Percentiles rank a stretch among this genome's conserved stretches.
phyloP scores from a whole-genome alignment of 2,113 vertebrate genomes.

The Cottus gobio region DNA sequence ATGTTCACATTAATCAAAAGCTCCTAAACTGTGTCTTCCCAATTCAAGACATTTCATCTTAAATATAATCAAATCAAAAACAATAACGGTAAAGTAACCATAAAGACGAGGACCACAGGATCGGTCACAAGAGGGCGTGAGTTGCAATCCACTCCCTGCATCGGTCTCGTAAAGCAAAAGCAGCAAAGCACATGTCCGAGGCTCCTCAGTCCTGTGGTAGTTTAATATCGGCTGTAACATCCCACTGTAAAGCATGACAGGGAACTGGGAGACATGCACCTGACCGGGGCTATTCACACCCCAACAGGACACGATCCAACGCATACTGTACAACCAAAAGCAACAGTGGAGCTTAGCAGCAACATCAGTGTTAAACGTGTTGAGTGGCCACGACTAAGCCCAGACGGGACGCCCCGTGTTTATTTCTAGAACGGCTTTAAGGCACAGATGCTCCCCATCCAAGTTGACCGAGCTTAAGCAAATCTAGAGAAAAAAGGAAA shows the following conservation, averaged over 20 bases:
- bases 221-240: background rate
- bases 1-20: background rate
- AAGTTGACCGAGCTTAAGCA: constrained; percentile 10
- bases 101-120: background rate
- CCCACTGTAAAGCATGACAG: background rate
- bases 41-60: background rate
- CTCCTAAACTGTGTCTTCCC: background rate
- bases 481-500: background rate
- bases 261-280: background rate
- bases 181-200: background rate
- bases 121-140: background rate
- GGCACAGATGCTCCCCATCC: constrained; percentile 41
- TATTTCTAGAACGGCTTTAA: constrained; percentile 56
- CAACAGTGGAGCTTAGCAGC: background rate
- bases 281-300: background rate
- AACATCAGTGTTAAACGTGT: constrained; percentile 24
- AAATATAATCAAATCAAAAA: background rate
- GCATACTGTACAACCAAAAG: background rate
- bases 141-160: background rate
- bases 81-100: background rate
- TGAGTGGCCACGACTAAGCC: constrained; percentile 3
- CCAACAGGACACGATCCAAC: background rate
- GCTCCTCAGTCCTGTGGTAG: background rate
- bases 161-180: background rate
- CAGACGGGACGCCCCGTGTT: constrained; percentile 21